phyloP scores from a whole-genome alignment of 1,140 invertebrate genomes.

The Chrysopa pallens region DNA sequence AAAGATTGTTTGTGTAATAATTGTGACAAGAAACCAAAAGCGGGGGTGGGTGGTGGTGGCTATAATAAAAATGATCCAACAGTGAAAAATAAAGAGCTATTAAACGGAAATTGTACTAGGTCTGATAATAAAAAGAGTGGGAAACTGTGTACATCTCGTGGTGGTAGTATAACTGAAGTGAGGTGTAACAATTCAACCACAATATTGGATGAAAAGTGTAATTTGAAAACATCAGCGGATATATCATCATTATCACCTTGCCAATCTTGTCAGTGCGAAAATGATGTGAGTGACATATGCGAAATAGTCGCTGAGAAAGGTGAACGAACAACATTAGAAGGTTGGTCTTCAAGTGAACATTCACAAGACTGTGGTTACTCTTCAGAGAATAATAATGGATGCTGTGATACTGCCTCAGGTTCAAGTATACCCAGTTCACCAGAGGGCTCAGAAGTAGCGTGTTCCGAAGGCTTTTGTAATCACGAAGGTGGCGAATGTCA shows the following conservation, averaged over 20 bases:
- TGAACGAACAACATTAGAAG: slow-evolving; percentile 12
- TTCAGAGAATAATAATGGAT: slow-evolving; percentile 55
- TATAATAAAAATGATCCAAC: neutral
- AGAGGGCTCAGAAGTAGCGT: slow-evolving; percentile 68
- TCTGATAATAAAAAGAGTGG: neutral
- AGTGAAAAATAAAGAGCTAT: slow-evolving; percentile 2
- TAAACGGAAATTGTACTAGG: neutral
- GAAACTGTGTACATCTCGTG: neutral
- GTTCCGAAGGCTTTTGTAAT: slow-evolving; percentile 66
- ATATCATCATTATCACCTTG: slow-evolving; percentile 10
- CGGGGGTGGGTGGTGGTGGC: neutral
- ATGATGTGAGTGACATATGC: slow-evolving; percentile 8
- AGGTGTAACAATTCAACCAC: neutral
- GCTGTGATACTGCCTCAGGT: slow-evolving; percentile 36
- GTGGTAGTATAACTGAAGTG: neutral
- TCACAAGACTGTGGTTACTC: slow-evolving; percentile 73
- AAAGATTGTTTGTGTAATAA: slow-evolving; percentile 6
- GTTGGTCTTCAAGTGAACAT: slow-evolving; percentile 41
- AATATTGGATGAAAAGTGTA: too few species aligned
- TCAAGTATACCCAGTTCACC: slow-evolving; percentile 58
- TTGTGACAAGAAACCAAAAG: slow-evolving; percentile 3
- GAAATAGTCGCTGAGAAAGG: neutral
- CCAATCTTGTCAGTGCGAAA: slow-evolving; percentile 22
- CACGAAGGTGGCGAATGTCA: slow-evolving; percentile 39
- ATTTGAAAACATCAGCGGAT: slow-evolving; percentile 7